Base-by-base conservation (phyloP, 2,797 vertebrate species). In the Valencia hispanica region DNA sequence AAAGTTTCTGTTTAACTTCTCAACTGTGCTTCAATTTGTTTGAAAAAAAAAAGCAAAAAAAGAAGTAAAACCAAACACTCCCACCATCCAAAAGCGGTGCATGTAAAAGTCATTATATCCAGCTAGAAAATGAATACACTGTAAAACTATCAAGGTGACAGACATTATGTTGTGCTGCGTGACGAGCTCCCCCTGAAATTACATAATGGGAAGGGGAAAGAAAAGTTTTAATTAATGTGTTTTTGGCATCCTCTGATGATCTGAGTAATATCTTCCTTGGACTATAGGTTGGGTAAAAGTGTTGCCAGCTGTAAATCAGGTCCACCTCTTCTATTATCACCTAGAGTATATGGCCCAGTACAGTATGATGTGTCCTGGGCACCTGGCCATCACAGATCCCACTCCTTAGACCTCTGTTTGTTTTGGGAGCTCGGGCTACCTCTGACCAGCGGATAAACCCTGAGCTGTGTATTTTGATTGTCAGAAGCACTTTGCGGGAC, bases 31-130 rank as follows among this genome's bases (percentile, higher is more conserved):
- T 78, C 75, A 87, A 72, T 68, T 68, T 45, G 63, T 66, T 66
- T 66, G 32, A 83, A 77, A 76, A 81, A 63, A 73, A 57, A 59
- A 30, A 82, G 78, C 76, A 84, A 70, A 48, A 68, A 68, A n/a
- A 53, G 79, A 86, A 84, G 32, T 12, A 4, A 77, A 88, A 87
- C 80, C 87, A 89, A 88, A 91, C 77, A 86, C 84, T 90, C 78
- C 86, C 87, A 84, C 87, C 87, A 83, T 94, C 91, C 90, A 91
- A 91, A 91, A 91, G 72, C 57, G 43, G 75, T 72, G 88, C 81
- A 93, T 94, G 93, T 87, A 92, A 94, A 95, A 95, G 50, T 89
- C 94, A 94, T 94, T 94, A 92, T 92, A 88, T 92, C 84, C 77
- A 87, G 87, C 74, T 87, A 89, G 90, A 88, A 94, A 92, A 91